A percentile compares a stretch with the other conserved stretches of the same genome.
Evolutionary conservation across 2,888 invertebrate species (phyloP).

Genomic region (Tillus elongatus): DNA sequence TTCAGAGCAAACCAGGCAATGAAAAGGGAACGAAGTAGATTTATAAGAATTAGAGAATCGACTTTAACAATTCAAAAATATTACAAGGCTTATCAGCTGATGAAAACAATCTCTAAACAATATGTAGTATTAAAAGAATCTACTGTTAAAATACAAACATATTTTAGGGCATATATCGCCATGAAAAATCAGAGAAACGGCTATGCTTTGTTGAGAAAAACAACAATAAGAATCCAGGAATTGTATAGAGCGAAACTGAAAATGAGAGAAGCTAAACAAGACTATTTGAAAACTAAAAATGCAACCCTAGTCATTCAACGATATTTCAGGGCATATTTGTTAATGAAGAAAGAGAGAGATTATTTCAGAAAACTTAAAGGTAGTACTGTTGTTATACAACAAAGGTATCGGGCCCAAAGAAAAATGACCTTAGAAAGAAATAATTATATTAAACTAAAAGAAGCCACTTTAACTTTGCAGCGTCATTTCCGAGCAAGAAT

Average conservation of each 20-base stretch:
- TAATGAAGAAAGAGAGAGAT: slow-evolving; percentile 17
- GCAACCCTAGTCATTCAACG: slow-evolving; percentile 37
- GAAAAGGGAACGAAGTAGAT: slow-evolving; percentile 22
- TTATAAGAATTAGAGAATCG: slow-evolving; percentile 18
- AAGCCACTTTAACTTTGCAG: slow-evolving; percentile 43
- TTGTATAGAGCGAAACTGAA: slow-evolving; percentile 28
- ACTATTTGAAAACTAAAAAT: slow-evolving; percentile 22
- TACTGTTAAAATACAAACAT: slow-evolving; percentile 34
- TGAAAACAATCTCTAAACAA: too few species aligned
- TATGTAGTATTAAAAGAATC: slow-evolving; percentile 27
- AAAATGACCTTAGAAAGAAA: slow-evolving; percentile 38
- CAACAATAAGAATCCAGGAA: slow-evolving; percentile 27
- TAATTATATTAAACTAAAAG: slow-evolving; percentile 38
- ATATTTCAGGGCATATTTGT: slow-evolving; percentile 34
- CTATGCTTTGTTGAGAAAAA: slow-evolving; percentile 28
- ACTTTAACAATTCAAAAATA: slow-evolving; percentile 36
- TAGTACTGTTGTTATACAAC: slow-evolving; percentile 45
- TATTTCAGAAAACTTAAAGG: slow-evolving; percentile 30
- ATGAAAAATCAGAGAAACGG: neutral
- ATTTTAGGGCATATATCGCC: slow-evolving; percentile 26
- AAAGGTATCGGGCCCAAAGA: slow-evolving; percentile 43
- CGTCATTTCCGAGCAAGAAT: slow-evolving; percentile 31
- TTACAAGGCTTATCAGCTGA: slow-evolving; percentile 35
- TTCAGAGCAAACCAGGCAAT: slow-evolving; percentile 35
- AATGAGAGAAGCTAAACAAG: slow-evolving; percentile 16